Conservation (phyloP, 2,888 invertebrate genomes). For the Cantharis flavilabris region DNA sequence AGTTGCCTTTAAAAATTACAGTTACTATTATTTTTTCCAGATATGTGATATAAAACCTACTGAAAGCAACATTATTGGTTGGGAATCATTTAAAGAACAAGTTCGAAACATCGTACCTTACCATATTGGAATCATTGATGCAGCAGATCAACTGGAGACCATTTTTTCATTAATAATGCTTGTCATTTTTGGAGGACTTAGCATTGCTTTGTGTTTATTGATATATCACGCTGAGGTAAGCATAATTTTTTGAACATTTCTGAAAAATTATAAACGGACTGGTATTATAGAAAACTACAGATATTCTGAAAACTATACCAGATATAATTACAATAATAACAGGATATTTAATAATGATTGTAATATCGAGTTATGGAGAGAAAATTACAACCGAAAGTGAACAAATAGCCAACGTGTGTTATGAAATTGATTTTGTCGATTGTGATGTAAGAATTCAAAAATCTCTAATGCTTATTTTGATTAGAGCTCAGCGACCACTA, state of each 20-base stretch:
- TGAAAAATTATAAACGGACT: neutral
- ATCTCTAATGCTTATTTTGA: neutral
- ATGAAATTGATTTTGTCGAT: neutral
- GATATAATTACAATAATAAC: neutral
- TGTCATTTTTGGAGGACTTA: neutral
- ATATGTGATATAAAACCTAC: neutral
- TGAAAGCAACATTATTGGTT: neutral
- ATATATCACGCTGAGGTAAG: neutral
- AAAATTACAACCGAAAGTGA: neutral
- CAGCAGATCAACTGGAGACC: neutral
- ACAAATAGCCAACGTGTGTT: neutral
- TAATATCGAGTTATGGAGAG: neutral
- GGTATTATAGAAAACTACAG: neutral
- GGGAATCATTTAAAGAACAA: neutral
- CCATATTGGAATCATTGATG: neutral
- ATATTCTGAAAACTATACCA: neutral
- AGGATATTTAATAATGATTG: neutral
- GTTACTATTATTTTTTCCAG: neutral
- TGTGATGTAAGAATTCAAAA: neutral
- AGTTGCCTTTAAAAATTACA: too few relatives aligned
- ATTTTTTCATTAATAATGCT: neutral
- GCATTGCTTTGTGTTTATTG: neutral
- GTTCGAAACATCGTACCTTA: neutral
- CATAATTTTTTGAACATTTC: neutral
- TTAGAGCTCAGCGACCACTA: neutral